phyloP scores from a whole-genome alignment of 2,797 vertebrate species.

The Sebastes trivittatus region DNA sequence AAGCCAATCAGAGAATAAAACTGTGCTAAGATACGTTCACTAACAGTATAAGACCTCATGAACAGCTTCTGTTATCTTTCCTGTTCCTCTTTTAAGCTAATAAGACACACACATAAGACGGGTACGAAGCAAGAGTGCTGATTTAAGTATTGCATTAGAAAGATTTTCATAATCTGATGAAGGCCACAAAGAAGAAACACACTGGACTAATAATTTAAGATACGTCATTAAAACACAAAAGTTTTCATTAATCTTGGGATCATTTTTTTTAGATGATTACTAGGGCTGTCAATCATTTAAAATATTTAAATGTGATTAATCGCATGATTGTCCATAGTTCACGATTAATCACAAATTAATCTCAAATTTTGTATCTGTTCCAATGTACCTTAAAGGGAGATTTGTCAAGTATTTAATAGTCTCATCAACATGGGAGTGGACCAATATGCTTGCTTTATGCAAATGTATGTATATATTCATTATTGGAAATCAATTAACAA shows the following conservation, averaged over 20 bases:
- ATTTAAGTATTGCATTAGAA: neutral
- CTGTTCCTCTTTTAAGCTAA: neutral
- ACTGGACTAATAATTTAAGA: neutral
- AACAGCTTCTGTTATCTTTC: neutral
- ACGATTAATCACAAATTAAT: too few relatives aligned
- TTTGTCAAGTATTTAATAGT: too few relatives aligned
- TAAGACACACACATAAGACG: neutral
- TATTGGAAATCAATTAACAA: too few relatives aligned
- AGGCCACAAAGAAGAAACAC: neutral
- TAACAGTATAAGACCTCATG: neutral
- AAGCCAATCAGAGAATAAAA: constrained; percentile 27
- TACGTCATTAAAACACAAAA: neutral
- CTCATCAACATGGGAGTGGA: too few relatives aligned
- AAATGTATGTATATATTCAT: too few relatives aligned
- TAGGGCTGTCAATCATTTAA: too few relatives aligned
- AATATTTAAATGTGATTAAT: too few relatives aligned
- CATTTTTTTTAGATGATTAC: neutral
- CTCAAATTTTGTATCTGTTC: too few relatives aligned
- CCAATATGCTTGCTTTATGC: too few relatives aligned
- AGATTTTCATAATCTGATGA: neutral
- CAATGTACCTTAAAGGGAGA: too few relatives aligned
- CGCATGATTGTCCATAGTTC: too few relatives aligned
- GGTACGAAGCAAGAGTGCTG: neutral
- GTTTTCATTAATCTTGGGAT: neutral
- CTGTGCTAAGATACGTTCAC: neutral